phyloP scores from a whole-genome alignment of 2,797 vertebrate genomes.

The Sebastes umbrosus region DNA sequence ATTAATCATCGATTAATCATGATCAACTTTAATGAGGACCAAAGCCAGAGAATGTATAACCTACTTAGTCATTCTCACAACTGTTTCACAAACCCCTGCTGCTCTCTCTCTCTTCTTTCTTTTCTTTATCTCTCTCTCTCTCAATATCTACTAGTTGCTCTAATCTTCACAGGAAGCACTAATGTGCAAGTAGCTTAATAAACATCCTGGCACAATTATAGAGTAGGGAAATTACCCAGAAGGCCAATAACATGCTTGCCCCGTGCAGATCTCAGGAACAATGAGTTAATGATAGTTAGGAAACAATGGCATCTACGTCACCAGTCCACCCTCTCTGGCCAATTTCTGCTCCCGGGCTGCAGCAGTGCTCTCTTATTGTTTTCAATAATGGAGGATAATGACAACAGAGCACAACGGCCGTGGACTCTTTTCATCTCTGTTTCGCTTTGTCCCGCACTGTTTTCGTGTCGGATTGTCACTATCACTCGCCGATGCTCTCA shows the following conservation, averaged over 20 bases:
- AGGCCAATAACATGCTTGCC: conserved; percentile 49
- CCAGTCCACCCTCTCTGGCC: conserved; percentile 31
- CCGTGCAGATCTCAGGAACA: conserved; percentile 27
- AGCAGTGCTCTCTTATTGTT: conserved; percentile 16
- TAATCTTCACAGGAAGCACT: conserved; percentile 45
- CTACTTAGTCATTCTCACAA: not conserved
- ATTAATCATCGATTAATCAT: no score
- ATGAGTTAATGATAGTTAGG: conserved; percentile 55
- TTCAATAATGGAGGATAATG: conserved; percentile 50
- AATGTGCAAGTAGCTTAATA: conserved; percentile 44
- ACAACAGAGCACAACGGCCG: conserved; percentile 29
- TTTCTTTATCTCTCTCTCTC: not conserved
- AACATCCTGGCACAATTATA: conserved; percentile 46
- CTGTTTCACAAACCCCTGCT: not conserved
- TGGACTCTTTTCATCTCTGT: conserved; percentile 40
- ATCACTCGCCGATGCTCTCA: conserved; percentile 9
- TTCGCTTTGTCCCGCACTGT: conserved; percentile 31
- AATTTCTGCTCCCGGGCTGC: conserved; percentile 1
- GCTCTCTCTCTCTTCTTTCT: not conserved
- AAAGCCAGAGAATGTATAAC: not conserved
- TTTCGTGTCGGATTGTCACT: conserved; percentile 8
- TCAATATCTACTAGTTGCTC: conserved; percentile 3
- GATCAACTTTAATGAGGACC: not conserved
- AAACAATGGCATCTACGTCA: conserved; percentile 48
- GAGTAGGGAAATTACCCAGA: conserved; percentile 46